Evolutionary conservation across 2,797 vertebrate species (phyloP).

Genomic region (Diplodus sargus): DNA sequence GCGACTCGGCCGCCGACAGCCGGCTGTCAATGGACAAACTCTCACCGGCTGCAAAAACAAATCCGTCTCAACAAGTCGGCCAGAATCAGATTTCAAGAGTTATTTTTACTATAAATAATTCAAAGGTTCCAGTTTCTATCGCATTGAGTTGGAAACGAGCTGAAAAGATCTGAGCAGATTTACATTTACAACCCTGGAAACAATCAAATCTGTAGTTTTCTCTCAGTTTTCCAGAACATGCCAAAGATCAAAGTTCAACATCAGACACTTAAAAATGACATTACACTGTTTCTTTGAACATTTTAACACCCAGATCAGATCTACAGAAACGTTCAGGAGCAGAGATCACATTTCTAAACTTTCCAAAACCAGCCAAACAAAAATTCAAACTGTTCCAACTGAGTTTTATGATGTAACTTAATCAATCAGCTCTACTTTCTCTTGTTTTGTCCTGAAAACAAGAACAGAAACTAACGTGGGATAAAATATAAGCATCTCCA

Average conservation of each 20-base stretch:
- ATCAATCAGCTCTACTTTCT: neutral
- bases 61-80: neutral
- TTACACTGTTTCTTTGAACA: neutral
- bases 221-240: neutral
- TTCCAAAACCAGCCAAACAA: neutral
- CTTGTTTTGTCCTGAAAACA: neutral
- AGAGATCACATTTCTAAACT: neutral
- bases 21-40: neutral
- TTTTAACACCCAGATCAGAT: neutral
- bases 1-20: constrained; percentile 18
- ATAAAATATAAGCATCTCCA: neutral
- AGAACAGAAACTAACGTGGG: neutral
- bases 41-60: constrained; percentile 21
- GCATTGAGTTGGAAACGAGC: neutral
- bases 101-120: constrained; percentile 50
- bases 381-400: neutral
- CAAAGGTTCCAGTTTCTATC: constrained; percentile 15
- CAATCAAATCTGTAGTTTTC: neutral
- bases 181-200: neutral
- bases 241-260: neutral
- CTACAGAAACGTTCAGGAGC: neutral
- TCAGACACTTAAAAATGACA: neutral
- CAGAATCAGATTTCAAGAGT: constrained; percentile 43
- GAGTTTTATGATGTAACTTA: neutral
- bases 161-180: neutral